Base-by-base conservation (phyloP, 2,797 vertebrate species). In the Neomorphus geoffroyi region DNA sequence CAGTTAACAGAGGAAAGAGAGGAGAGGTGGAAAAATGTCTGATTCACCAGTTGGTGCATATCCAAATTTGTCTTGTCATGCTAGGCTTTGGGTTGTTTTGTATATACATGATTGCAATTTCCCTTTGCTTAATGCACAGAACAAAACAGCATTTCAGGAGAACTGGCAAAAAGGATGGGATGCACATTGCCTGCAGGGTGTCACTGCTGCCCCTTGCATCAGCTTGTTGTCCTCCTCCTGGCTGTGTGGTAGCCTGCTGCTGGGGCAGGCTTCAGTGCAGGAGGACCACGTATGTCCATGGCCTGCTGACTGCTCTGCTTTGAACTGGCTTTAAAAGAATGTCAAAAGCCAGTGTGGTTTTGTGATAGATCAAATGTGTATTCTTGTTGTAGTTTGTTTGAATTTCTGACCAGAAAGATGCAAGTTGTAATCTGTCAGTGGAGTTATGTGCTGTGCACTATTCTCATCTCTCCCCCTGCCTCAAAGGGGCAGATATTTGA, bases 241-340 rank as follows among this genome's bases (percentile, higher is more conserved):
- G 14, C 53, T 3, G 0, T 17, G 1, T 17, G 1, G 4, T 9
- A 41, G 46, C 37, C 0, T 0, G 30, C 6, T 0, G 3, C 5
- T 43, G 58, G 75, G 30, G 53, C 7, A 9, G n/a, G 45, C 58
- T 81, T 27, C 39, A 50, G 65, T 0, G 0, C 2, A 1, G 53
- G 50, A 48, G 73, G 10, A 24, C 41, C 35, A 16, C 0, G 0
- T 0, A 2, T 50, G n/a, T 2, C 2, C 17, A 26, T 0, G 0
- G 58, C 37, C 14, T 54, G 33, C 80, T 88, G 67, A 7, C 45
- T 78, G 2, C 21, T 45, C 50, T 53, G 32, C 39, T 35, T n/a
- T 35, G 18, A 33, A 65, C 8, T 50, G 23, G 24, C 28, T 86
- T 69, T 28, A 65, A 46, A 75, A 30, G 27, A 17, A 3, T 84